phyloP scores from a whole-genome alignment of 1,140 invertebrate genomes.

The Melanaphis sacchari region DNA sequence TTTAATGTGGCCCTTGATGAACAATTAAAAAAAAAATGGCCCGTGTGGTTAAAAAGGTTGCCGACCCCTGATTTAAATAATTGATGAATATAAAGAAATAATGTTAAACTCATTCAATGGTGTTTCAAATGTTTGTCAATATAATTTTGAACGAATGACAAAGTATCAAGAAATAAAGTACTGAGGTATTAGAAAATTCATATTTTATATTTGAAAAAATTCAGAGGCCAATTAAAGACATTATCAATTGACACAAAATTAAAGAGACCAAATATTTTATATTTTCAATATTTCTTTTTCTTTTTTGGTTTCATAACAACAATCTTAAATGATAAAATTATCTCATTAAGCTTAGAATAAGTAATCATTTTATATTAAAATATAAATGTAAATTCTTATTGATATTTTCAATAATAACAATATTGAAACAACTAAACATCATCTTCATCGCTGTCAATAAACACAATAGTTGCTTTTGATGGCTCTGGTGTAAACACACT shows the following conservation, averaged over 20 bases:
- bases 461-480: slow-evolving; percentile 24
- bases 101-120: neutral
- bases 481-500: slow-evolving; percentile 16
- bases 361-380: neutral
- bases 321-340: neutral
- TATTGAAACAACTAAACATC: neutral
- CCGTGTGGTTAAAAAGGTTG: too few species aligned
- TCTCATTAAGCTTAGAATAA: neutral
- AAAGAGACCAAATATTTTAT: neutral
- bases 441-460: slow-evolving; percentile 28
- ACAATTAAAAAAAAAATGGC: too few species aligned
- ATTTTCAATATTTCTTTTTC: neutral
- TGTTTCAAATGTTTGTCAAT: neutral
- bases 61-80: too few species aligned
- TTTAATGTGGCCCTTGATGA: too few species aligned
- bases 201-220: too few species aligned
- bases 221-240: neutral
- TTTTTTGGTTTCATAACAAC: neutral
- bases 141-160: too few species aligned
- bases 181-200: too few species aligned
- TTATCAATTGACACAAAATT: neutral
- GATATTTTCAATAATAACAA: neutral
- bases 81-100: neutral
- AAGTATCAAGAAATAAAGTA: too few species aligned
- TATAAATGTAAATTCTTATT: neutral